Conservation (phyloP, 2,113 vertebrate species). For the Cathartes aura region DNA sequence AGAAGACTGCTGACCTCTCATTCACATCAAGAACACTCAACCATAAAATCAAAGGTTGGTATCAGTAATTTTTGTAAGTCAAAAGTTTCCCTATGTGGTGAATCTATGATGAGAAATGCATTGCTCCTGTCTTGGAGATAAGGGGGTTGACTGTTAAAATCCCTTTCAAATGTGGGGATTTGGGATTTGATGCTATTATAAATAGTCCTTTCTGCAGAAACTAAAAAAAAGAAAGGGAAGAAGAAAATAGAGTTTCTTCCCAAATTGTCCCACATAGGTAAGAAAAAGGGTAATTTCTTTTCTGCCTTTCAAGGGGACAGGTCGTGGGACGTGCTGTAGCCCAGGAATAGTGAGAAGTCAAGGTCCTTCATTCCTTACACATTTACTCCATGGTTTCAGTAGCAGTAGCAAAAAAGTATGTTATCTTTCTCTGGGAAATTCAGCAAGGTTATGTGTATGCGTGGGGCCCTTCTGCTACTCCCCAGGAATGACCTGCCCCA, state of each 20-base stretch:
- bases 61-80: constrained; percentile 8
- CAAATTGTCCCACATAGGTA: not conserved
- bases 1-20: constrained; percentile 48
- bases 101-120: not conserved
- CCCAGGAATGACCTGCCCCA: constrained; percentile 21
- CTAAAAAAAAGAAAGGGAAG: not conserved
- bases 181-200: not conserved
- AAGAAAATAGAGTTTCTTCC: not conserved
- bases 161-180: not conserved
- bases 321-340: not conserved
- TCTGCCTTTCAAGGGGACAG: not conserved
- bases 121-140: not conserved
- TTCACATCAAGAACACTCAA: constrained; percentile 40
- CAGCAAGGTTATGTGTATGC: not conserved
- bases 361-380: not conserved
- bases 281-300: not conserved
- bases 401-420: not conserved
- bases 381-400: not conserved
- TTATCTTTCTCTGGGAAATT: not conserved
- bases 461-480: not conserved
- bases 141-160: not conserved
- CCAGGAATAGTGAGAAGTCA: not conserved
- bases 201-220: not conserved
- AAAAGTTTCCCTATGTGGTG: not conserved
- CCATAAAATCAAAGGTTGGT: constrained; percentile 47